Base-by-base conservation (phyloP, 2,888 invertebrate genomes). In the Diaphora mendica region DNA sequence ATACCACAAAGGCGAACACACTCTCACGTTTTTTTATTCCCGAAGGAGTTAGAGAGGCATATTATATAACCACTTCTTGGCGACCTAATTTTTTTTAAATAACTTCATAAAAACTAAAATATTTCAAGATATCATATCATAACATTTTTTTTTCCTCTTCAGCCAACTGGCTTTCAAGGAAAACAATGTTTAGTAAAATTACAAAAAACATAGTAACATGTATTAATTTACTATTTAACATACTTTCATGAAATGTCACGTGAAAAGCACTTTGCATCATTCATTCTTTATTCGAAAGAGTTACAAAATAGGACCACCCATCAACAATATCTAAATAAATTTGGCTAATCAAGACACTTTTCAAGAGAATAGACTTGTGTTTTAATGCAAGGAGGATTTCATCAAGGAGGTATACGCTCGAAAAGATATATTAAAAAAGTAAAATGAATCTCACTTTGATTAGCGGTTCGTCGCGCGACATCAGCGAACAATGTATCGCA, bases 401-500 rank as follows among this genome's bases (percentile, higher is more conserved):
- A 59, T 30, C 7, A 51, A 48, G 20, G 48, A 66, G 33, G 3
- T 70, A 42, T 67, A 74, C 74, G 74, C 67, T 70, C 70, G 66
- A 73, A 73, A 44, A 59, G 13, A 65, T 51, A 73, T 44, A 51
- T 55, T 23, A 13, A 64, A 71, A 59, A 26, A 26, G 7, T 62
- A 30, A 62, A 62, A 62, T 5, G 30, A 30, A 15, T 39, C 74
- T 75, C 48, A 68, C 64, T 64, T 48, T 55, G 35, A 51, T 39
- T 59, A 15, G 5, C 33, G 20, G 17, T 23, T 23, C 65, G 69
- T 35, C 33, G 59, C 7, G 48, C 26, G 3, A 64, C 26, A 42
- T 70, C 69, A n/a, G 62, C 66, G 55, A 75, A 75, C 13, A 72
- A 26, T 1, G 4, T 15, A 20, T 72, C 48, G 39, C 76, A 76